A percentile compares a stretch with the other conserved stretches of the same genome.
Evolutionary conservation across 2,113 vertebrate genomes (phyloP).

Genomic region (Aphelocoma coerulescens): DNA sequence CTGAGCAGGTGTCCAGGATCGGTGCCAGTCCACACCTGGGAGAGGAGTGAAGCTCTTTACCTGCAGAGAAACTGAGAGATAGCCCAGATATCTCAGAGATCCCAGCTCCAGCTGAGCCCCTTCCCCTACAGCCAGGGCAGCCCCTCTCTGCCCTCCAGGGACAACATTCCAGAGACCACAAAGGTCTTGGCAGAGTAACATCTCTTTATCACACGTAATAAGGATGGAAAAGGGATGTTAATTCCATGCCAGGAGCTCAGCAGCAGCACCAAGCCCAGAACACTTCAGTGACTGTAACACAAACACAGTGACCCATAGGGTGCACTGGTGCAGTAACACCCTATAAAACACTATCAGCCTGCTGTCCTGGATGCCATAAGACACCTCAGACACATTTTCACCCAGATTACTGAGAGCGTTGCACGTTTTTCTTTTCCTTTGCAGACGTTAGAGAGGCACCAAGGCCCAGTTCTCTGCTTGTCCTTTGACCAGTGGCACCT

Average conservation of each 20-base stretch:
- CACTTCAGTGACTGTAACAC: background rate
- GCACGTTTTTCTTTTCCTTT: background rate
- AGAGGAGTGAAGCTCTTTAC: background rate
- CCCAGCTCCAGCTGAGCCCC: background rate
- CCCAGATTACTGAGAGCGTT: background rate
- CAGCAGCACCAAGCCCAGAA: background rate
- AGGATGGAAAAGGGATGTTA: background rate
- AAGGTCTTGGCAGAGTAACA: background rate
- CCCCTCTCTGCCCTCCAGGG: too few species aligned
- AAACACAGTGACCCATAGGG: background rate
- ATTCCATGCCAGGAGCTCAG: background rate
- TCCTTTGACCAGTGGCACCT: constrained; percentile 84
- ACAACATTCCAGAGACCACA: background rate
- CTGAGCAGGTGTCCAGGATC: background rate
- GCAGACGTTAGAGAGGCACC: constrained; percentile 79
- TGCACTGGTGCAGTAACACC: background rate
- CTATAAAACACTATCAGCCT: fast-evolving
- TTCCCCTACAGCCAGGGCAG: background rate
- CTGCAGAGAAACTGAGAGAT: fast-evolving
- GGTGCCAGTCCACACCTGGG: background rate
- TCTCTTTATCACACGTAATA: background rate
- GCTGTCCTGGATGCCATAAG: background rate
- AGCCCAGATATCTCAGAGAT: too few species aligned
- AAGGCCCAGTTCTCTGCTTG: constrained; percentile 80
- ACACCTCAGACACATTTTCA: background rate